These are phyloP conservation scores for Caenorhabditis elegans DNA, from an alignment of 1,140 invertebrate species.

Conservation along the genomic window DNA sequence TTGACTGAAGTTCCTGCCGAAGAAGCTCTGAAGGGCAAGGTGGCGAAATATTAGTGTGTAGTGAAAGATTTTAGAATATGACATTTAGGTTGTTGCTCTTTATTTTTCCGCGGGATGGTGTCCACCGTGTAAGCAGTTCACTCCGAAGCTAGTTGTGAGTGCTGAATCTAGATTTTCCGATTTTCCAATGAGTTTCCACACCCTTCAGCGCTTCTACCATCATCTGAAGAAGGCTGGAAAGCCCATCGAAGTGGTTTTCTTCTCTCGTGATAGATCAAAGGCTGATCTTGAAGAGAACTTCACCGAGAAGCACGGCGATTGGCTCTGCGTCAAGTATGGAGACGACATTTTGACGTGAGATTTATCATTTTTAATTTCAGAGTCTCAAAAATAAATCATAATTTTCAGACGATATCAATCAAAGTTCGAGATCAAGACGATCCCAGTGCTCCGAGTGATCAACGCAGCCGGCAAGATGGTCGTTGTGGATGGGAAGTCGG, in stretches of 20 bases:
- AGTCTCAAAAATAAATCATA: background rate
- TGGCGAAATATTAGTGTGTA: background rate
- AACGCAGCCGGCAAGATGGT: conserved; percentile 63
- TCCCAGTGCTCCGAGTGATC: conserved; percentile 58
- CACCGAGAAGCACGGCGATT: conserved; percentile 25
- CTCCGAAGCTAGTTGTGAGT: conserved; percentile 62
- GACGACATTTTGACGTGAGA: background rate
- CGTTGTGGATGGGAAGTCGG: conserved; percentile 60
- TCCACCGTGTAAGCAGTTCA: conserved; percentile 62
- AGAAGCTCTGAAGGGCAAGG: conserved; percentile 56
- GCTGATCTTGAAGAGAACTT: conserved; percentile 23
- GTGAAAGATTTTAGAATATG: no score
- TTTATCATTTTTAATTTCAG: no score
- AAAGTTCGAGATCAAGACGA: conserved; percentile 62
- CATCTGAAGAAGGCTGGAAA: conserved; percentile 55
- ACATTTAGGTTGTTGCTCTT: conserved; percentile 56
- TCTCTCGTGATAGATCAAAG: conserved; percentile 22
- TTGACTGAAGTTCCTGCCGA: conserved; percentile 53
- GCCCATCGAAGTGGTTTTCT: conserved; percentile 57
- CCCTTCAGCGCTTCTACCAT: conserved; percentile 63
- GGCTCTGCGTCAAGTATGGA: conserved; percentile 7
- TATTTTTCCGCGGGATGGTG: conserved; percentile 66
- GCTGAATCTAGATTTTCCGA: background rate
- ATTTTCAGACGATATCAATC: conserved; percentile 54
- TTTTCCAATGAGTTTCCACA: background rate